Evolutionary conservation across 2,888 invertebrate species (phyloP), one percentile per base, ranked within the genome.

Genomic region (Antheraea assamensis): DNA sequence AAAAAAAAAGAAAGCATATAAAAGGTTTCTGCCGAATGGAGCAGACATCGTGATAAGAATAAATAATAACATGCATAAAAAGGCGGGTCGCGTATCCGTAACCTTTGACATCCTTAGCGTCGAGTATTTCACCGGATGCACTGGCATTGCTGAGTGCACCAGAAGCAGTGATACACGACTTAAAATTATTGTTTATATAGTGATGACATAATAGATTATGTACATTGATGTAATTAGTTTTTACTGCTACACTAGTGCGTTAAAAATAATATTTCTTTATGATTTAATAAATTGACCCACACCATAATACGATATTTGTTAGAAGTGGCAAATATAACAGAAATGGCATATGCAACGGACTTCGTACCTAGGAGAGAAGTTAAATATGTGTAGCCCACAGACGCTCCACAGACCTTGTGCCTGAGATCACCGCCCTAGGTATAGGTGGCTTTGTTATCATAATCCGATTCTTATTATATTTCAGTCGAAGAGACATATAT

Each of bases 41-140:
- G 58, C 42, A 70, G 70, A 58, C 35, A 55, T 64, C 79, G 76
- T 64, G 75, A 47, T 64, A 61, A 47, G 42, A 66, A 58, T 30
- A 47, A n/a, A 73, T 64, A n/a, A 61, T 71, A 71, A 49, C 47
- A 27, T 27, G 71, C n/a, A 70, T 78, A 77, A 78, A 79, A 80
- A 79, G 79, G 75, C 79, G 78, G 80, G 75, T 78, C 79, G 73
- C 70, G 77, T 75, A 72, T 52, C 76, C 78, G 74, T 77, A 81
- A 82, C 83, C 83, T 81, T 82, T 82, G 82, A 82, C 82, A 82
- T 82, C 77, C 79, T 78, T 76, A 19, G 70, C 75, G 73, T 31
- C 42, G 71, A 71, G 71, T 71, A 77, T 87, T 88, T 88, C 87
- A 84, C 85, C 82, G 75, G 77, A 79, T 75, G 72, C 78, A 75